Base-by-base conservation (phyloP, 2,797 vertebrate species). In the Salmo trutta region DNA sequence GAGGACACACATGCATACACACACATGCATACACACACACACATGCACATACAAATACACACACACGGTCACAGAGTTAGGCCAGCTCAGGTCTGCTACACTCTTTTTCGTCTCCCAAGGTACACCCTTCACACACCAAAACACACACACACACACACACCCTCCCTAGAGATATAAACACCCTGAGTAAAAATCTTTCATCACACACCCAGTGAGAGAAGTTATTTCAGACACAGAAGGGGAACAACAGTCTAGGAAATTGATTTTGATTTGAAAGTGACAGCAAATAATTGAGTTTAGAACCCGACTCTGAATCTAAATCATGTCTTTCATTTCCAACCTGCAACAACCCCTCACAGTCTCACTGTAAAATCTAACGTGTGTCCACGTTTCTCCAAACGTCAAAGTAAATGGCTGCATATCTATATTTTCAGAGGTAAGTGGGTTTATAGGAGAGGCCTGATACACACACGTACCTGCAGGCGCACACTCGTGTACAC, bases 251-350 rank as follows among this genome's bases (percentile, higher is more conserved):
- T 83, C 79, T 53, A 71, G 67, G 80, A 86, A 89, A 92, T 90
- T 88, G 86, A 92, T 93, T 91, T 92, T 83, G 84, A 91, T 91
- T 91, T 86, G 84, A 90, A 92, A 90, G 86, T 90, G 86, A 86
- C 73, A 14, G 87, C 79, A 82, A 88, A 91, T 92, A 87, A 90
- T 89, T 79, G 77, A 82, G 79, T 86, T 90, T 80, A 75, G 86
- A 88, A 85, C 80, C 85, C 79, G 83, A 85, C 84, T 75, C 83
- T 83, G 86, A 88, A 90, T 91, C 84, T 88, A 83, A 88, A 88
- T 87, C 82, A 47, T 81, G 78, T 77, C 84, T 85, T 78, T 88
- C 80, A 87, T 91, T 90, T 76, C 81, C 41, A 12, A 47, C 10
- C 41, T 47, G 10, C 41, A 47, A 14, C 41, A 14, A 47, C 41